These are phyloP conservation scores for Luperina nickerlii DNA, from an alignment of 2,888 invertebrate species.

Conservation along the genomic window DNA sequence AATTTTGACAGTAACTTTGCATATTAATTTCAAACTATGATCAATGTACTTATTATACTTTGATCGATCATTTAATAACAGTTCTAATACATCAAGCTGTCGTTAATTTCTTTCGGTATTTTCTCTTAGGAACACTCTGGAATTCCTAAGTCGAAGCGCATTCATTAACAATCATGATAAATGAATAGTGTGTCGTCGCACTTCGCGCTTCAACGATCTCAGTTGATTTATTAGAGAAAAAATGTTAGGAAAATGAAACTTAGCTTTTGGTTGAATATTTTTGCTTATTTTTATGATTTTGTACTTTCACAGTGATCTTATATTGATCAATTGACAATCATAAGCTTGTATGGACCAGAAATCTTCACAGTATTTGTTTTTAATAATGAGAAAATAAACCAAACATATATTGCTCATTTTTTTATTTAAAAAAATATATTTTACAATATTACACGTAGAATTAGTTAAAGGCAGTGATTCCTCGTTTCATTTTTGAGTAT, in stretches of 20 bases:
- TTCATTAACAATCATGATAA: constrained; percentile 47
- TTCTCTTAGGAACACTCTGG: constrained; percentile 53
- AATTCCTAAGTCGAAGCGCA: constrained; percentile 45
- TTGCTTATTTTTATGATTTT: constrained; percentile 17
- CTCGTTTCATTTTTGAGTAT: constrained; percentile 85
- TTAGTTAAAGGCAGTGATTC: constrained; percentile 88
- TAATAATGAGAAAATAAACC: neutral
- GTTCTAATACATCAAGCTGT: constrained; percentile 45
- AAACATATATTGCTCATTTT: constrained; percentile 48
- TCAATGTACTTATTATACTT: constrained; percentile 16
- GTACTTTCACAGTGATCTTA: constrained; percentile 7
- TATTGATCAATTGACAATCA: neutral
- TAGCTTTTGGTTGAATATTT: constrained; percentile 31
- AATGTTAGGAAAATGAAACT: constrained; percentile 35
- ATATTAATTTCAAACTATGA: constrained; percentile 32
- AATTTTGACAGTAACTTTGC: constrained; percentile 5
- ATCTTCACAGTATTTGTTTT: neutral
- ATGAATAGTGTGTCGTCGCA: constrained; percentile 33
- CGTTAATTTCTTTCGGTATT: constrained; percentile 42
- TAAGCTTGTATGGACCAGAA: neutral
- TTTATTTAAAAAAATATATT: constrained; percentile 77
- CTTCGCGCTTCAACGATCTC: constrained; percentile 51
- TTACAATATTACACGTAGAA: constrained; percentile 81
- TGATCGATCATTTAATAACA: constrained; percentile 37
- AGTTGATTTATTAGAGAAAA: constrained; percentile 54